Conservation (phyloP, 2,113 vertebrate genomes). For the Phyllostomus discolor region DNA sequence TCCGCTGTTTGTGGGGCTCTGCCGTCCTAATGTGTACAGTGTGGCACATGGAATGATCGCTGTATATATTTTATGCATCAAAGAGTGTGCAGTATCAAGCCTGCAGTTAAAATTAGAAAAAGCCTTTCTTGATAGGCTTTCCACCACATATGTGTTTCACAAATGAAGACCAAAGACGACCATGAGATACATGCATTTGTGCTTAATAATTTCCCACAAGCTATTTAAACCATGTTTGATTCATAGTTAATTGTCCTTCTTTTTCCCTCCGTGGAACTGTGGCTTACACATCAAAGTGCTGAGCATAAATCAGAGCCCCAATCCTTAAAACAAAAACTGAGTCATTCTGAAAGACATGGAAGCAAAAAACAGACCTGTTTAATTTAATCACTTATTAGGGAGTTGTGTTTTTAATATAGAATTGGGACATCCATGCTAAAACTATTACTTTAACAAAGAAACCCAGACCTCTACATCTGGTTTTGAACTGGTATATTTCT, state of each 20-base stretch:
- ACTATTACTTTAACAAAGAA: slow-evolving; percentile 64
- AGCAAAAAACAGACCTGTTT: background rate
- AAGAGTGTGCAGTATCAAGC: background rate
- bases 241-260: background rate
- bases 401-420: background rate
- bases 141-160: background rate
- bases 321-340: background rate
- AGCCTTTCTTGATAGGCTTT: background rate
- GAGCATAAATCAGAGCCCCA: slow-evolving; percentile 5
- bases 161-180: background rate
- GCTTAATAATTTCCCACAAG: slow-evolving; percentile 16
- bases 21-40: background rate
- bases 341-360: slow-evolving; percentile 17
- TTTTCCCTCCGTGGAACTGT: background rate
- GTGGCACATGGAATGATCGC: background rate
- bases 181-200: background rate
- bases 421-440: background rate
- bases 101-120: slow-evolving; percentile 13
- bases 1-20: background rate
- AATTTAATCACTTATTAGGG: slow-evolving; percentile 17
- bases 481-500: slow-evolving; percentile 74
- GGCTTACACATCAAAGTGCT: background rate
- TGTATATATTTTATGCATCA: slow-evolving; percentile 28
- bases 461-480: slow-evolving; percentile 68
- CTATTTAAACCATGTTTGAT: background rate